Percentiles rank a stretch among this genome's conserved stretches.
Conservation (phyloP, 2,888 invertebrate species). For the Habroteleia sp. region DNA sequence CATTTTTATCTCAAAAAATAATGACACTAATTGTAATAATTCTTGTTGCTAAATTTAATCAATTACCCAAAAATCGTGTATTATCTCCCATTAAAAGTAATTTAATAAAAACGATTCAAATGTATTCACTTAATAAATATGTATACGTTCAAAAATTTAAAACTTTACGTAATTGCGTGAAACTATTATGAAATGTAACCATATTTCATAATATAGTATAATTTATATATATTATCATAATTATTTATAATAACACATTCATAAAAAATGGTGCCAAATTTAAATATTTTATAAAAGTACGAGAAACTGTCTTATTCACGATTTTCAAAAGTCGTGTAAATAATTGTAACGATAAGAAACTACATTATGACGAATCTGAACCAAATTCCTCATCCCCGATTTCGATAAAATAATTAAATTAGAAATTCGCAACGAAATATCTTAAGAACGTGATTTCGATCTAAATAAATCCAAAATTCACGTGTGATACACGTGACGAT, state of each 20-base stretch:
- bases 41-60: too few species aligned
- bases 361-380: too few species aligned
- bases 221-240: slow-evolving; percentile 4
- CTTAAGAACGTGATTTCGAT: slow-evolving; percentile 20
- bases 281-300: slow-evolving; percentile 1
- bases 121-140: neutral
- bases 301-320: too few species aligned
- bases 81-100: too few species aligned
- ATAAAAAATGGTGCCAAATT: neutral
- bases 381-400: too few species aligned
- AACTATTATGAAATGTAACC: slow-evolving; percentile 13
- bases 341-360: neutral
- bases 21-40: too few species aligned
- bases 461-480: slow-evolving; percentile 37
- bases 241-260: neutral
- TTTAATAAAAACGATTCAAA: too few species aligned
- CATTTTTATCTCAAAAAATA: too few species aligned
- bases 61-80: too few species aligned
- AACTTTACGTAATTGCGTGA: slow-evolving; percentile 2
- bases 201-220: slow-evolving; percentile 12
- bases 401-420: neutral
- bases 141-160: slow-evolving; percentile 5
- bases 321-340: too few species aligned
- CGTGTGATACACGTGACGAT: slow-evolving; percentile 44
- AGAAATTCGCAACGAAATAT: neutral